Conservation (phyloP, 2,797 vertebrate genomes). For the Setipinna tenuifilis region DNA sequence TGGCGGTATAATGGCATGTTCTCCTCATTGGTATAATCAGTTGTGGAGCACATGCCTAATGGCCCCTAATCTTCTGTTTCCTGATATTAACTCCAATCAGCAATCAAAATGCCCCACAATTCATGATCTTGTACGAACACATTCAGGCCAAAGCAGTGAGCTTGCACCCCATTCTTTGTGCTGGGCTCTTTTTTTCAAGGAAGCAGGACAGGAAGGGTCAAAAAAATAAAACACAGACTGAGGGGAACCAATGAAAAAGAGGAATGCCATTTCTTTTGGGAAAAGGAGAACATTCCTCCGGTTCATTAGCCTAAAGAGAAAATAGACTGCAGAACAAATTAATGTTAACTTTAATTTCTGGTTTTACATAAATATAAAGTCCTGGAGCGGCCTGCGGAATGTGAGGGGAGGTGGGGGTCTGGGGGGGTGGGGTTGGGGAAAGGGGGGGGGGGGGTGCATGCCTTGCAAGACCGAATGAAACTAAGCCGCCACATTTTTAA, state of each 20-base stretch:
- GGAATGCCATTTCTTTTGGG: constrained; percentile 31
- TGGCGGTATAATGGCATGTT: constrained; percentile 41
- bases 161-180: constrained; percentile 38
- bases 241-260: constrained; percentile 39
- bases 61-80: constrained; percentile 70
- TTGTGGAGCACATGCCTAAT: constrained; percentile 61
- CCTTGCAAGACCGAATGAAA: constrained; percentile 58
- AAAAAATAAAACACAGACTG: constrained; percentile 41
- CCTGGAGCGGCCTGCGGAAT: constrained; percentile 54
- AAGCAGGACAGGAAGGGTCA: constrained; percentile 32
- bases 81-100: constrained; percentile 73
- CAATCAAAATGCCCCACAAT: constrained; percentile 61
- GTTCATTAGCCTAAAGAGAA: constrained; percentile 59
- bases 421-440: neutral
- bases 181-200: neutral
- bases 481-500: constrained; percentile 58
- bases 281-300: constrained; percentile 48
- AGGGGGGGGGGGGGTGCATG: neutral
- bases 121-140: constrained; percentile 61
- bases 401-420: constrained; percentile 34
- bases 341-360: constrained; percentile 61
- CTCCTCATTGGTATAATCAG: constrained; percentile 61
- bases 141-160: constrained; percentile 54
- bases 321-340: constrained; percentile 58
- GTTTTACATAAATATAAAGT: constrained; percentile 58